Conservation (phyloP, 2,797 vertebrate genomes). For the Gymnothorax javanicus region DNA sequence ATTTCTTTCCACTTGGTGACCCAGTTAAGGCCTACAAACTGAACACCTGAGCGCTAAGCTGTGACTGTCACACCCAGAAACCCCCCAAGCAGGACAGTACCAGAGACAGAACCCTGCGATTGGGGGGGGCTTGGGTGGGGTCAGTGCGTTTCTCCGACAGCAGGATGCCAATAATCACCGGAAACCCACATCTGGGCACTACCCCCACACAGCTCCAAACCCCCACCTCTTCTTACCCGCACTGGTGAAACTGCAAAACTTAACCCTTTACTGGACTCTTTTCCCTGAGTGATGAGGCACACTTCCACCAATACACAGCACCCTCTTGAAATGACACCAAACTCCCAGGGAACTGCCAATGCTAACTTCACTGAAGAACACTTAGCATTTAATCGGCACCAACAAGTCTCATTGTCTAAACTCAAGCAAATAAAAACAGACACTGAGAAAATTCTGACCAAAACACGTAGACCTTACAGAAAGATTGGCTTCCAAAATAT, state of each 20-base stretch:
- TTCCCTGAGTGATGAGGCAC: background rate
- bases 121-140: background rate
- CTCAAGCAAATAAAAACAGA: background rate
- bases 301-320: background rate
- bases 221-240: background rate
- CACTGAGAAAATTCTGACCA: conserved; percentile 14
- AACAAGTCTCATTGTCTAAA: background rate
- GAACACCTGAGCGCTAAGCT: background rate
- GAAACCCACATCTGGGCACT: conserved; percentile 34
- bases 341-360: background rate
- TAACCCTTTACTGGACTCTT: background rate
- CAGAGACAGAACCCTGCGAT: background rate
- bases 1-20: background rate
- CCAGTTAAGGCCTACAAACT: background rate
- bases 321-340: background rate
- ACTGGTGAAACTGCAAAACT: background rate
- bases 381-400: background rate
- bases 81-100: background rate
- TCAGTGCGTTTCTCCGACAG: background rate
- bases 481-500: too few relatives aligned
- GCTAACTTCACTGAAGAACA: background rate
- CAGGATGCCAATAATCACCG: conserved; percentile 31
- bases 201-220: background rate
- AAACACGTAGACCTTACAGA: background rate
- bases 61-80: background rate